These are phyloP conservation scores for Synaphobranchus kaupii DNA, from an alignment of 2,797 vertebrate genomes.

Conservation along the genomic window DNA sequence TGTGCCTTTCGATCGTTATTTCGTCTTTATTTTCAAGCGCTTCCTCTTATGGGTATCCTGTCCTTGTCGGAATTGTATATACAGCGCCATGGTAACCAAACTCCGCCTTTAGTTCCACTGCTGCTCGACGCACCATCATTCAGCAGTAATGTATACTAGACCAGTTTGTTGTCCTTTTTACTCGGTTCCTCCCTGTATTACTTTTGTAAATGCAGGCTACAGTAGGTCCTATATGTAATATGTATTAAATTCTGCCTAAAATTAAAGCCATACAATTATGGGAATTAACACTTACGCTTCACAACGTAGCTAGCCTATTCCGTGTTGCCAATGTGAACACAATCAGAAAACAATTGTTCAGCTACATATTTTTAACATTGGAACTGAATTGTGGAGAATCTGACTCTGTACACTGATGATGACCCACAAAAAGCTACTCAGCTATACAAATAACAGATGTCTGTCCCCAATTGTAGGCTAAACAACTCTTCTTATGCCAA, in stretches of 20 bases:
- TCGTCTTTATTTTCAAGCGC: neutral
- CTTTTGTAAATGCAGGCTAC: neutral
- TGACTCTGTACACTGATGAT: too few species aligned
- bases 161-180: neutral
- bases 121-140: neutral
- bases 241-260: neutral
- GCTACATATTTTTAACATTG: neutral
- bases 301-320: neutral
- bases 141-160: too few species aligned
- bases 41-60: neutral
- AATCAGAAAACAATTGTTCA: neutral
- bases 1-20: neutral
- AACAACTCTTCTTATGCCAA: too few species aligned
- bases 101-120: conserved; percentile 35
- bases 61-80: conserved; percentile 42
- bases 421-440: too few species aligned
- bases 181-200: neutral
- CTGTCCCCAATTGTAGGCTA: too few species aligned
- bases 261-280: conserved; percentile 45
- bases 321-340: neutral
- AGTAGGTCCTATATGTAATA: neutral
- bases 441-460: neutral
- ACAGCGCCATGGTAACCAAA: conserved; percentile 49
- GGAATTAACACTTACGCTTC: neutral
- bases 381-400: too few species aligned